Evolutionary conservation across 2,888 invertebrate genomes (phyloP).

Genomic region (Cylloceria caligata): DNA sequence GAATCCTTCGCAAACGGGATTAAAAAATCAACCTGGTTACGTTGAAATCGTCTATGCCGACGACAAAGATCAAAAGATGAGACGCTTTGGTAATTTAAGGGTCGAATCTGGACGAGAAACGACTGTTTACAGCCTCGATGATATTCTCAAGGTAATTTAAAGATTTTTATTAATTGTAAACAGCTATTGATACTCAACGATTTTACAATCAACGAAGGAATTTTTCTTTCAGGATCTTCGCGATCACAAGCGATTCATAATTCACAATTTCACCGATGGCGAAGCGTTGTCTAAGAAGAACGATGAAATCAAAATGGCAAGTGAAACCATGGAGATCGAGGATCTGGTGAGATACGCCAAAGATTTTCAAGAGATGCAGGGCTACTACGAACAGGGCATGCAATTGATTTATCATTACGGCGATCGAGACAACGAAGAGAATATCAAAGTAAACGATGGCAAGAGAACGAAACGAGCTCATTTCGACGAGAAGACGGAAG

Average conservation of each 20-base stretch:
- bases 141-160: conserved; percentile 74
- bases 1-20: conserved; percentile 17
- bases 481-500: conserved; percentile 70
- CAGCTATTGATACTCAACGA: neutral
- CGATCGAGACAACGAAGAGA: conserved; percentile 48
- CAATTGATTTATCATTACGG: conserved; percentile 82
- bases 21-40: conserved; percentile 76
- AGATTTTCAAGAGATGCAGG: conserved; percentile 80
- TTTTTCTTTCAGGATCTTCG: conserved; percentile 75
- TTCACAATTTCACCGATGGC: conserved; percentile 81
- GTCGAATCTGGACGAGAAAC: conserved; percentile 71
- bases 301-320: conserved; percentile 75
- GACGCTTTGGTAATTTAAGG: conserved; percentile 77
- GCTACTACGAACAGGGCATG: conserved; percentile 82
- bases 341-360: conserved; percentile 80
- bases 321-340: conserved; percentile 75
- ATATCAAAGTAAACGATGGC: conserved; percentile 60
- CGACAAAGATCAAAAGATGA: conserved; percentile 70
- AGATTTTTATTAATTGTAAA: neutral
- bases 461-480: conserved; percentile 76
- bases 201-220: conserved; percentile 21
- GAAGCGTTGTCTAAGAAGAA: conserved; percentile 79
- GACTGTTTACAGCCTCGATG: conserved; percentile 75
- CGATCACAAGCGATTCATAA: conserved; percentile 75
- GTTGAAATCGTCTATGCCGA: conserved; percentile 81